Evolutionary conservation across 2,113 vertebrate species (phyloP).

Genomic region (Chrysemys picta): DNA sequence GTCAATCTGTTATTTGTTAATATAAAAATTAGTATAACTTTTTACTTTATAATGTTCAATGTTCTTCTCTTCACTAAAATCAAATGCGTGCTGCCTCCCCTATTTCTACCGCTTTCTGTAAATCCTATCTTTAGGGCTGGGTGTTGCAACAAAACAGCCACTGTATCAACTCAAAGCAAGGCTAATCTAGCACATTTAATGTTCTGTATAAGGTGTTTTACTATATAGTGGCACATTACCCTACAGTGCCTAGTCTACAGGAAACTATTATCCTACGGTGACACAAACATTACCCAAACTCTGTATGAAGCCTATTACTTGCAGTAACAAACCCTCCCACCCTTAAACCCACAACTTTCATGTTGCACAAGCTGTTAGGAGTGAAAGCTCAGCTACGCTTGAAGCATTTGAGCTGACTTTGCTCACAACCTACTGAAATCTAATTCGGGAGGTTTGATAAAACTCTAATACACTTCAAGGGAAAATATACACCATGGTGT

Average conservation of each 20-base stretch:
- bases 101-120: not conserved
- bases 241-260: constrained; percentile 18
- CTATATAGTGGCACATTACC: not conserved
- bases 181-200: constrained; percentile 16
- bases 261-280: constrained; percentile 15
- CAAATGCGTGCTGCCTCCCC: not conserved
- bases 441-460: constrained; percentile 53
- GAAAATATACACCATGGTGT: constrained; percentile 48
- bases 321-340: constrained; percentile 50
- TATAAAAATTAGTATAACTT: not conserved
- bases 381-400: constrained; percentile 20
- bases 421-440: constrained; percentile 30
- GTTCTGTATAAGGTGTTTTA: not conserved
- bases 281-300: constrained; percentile 51
- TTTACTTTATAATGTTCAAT: not conserved
- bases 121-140: not conserved
- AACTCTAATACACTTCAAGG: constrained; percentile 57
- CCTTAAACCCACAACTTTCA: constrained; percentile 43
- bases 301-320: constrained; percentile 23
- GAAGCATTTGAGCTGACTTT: constrained; percentile 53
- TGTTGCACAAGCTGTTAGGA: constrained; percentile 31
- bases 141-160: not conserved
- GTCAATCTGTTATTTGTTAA: not conserved
- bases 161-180: not conserved
- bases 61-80: not conserved